Base-by-base conservation (phyloP, 2,113 vertebrate genomes). In the Cyprinodon tularosa region DNA sequence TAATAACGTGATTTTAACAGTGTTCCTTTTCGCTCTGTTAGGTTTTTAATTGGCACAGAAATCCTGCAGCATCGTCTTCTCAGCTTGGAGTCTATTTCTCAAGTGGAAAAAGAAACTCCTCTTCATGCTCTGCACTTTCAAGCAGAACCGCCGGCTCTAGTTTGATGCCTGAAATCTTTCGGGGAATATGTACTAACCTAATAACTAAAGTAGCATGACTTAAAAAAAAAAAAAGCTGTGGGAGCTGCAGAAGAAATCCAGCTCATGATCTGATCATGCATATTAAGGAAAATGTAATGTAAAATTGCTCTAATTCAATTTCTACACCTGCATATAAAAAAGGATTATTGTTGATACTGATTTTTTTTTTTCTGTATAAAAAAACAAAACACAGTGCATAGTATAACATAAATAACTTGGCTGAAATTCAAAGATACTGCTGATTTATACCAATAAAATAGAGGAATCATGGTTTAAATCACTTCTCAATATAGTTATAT, bases 31-130 rank as follows among this genome's bases (percentile, higher is more conserved):
- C 44, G 20, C 39, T 36, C 67, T 50, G 37, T 66, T 45, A n/a
- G 57, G 37, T 68, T 74, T 66, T 50, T 76, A 39, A 61, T 74
- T 60, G 72, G 39, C 62, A 36, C n/a, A 50, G 68, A 29, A 73
- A 71, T 57, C 73, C 68, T 10, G 37, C 72, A 73, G 57, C 45
- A 13, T 64, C 67, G 11, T 12, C 65, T 68, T 14, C 5, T 45
- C n/a, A 36, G 73, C 71, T 40, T 44, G 29, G 45, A 38, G 7
- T 39, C 68, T 74, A 77, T 66, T 71, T 64, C 57, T 68, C 10
- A 15, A 69, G 66, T 79, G 78, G 84, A 84, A 82, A 80, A 84
- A 67, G 80, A 80, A 84, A 67, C 65, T 81, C 68, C 12, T 44
- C 74, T 22, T 74, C 72, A 39, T 59, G 11, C 72, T 74, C 76